These are phyloP conservation scores for Mesorhabditis sp. DNA, from an alignment of 2,888 invertebrate species.

Conservation along the genomic window DNA sequence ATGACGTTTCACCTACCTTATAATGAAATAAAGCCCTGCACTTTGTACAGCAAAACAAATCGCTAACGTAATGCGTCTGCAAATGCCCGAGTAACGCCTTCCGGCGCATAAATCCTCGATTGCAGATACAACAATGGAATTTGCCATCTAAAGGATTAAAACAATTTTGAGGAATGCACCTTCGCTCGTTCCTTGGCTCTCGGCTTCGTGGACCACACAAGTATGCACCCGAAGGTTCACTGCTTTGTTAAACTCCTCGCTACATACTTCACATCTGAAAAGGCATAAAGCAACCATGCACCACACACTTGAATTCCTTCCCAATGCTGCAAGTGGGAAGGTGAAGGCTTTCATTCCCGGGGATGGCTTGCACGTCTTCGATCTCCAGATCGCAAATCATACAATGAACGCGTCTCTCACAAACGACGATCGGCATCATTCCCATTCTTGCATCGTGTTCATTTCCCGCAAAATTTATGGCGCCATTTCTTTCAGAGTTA, in stretches of 20 bases:
- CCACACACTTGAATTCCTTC: not conserved
- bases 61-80: not conserved
- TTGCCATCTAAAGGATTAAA: not conserved
- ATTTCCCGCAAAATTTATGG: too few species aligned
- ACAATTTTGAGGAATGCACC: not conserved
- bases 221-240: conserved; percentile 2
- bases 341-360: not conserved
- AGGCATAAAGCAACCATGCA: not conserved
- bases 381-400: not conserved
- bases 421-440: not conserved
- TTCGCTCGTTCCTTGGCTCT: not conserved
- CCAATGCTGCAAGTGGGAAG: not conserved
- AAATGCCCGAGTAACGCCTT: not conserved
- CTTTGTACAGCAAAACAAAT: not conserved
- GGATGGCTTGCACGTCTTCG: not conserved
- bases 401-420: not conserved
- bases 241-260: not conserved
- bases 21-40: not conserved
- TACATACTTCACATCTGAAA: not conserved
- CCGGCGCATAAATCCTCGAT: not conserved
- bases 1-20: not conserved
- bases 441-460: not conserved
- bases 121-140: not conserved
- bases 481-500: too few species aligned
- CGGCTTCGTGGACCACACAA: not conserved